Base-by-base conservation (phyloP, 2,113 vertebrate genomes). In the Sylvilagus bachmani region DNA sequence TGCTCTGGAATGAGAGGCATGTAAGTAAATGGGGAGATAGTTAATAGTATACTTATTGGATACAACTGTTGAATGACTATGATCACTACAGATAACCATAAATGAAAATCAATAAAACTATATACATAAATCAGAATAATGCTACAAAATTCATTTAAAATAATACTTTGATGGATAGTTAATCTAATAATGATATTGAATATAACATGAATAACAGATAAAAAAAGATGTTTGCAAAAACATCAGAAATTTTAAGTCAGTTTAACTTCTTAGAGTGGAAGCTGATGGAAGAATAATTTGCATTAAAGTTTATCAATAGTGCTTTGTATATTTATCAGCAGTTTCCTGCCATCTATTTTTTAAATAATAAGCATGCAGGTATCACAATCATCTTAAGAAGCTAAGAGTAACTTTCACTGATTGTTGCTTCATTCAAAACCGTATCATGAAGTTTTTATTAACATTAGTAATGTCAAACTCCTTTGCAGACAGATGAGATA, bases 361-460 rank as follows among this genome's bases (percentile, higher is more conserved):
- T 27, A 89, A n/a, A 80, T 12, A 93, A 92, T 61, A 44, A 95
- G 62, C 89, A 95, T 92, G 19, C 91, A 74, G 38, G 94, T 33
- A 73, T 16, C 11, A 10, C 2, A 51, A 73, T 70, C 0, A 94
- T 88, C 14, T 91, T 53, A n/a, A 93, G 97, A 97, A 96, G 1
- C 1, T 67, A 19, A 6, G 82, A 93, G 67, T 79, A 90, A 80
- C 7, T 33, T 96, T 29, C 49, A 5, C 51, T 62, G 75, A 89
- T 66, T 8, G 0, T 95, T 95, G 24, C 33, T 94, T 96, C 91
- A 92, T 95, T 96, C 93, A 77, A 27, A 61, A 87, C 77, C 91
- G 10, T 88, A 86, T 58, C 49, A 77, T 51, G 4, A 16, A 80
- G 78, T 94, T 98, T 97, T 29, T 24, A 29, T 95, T 96, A 95